Conservation (phyloP, 2,113 vertebrate genomes). For the Rutilus rutilus region DNA sequence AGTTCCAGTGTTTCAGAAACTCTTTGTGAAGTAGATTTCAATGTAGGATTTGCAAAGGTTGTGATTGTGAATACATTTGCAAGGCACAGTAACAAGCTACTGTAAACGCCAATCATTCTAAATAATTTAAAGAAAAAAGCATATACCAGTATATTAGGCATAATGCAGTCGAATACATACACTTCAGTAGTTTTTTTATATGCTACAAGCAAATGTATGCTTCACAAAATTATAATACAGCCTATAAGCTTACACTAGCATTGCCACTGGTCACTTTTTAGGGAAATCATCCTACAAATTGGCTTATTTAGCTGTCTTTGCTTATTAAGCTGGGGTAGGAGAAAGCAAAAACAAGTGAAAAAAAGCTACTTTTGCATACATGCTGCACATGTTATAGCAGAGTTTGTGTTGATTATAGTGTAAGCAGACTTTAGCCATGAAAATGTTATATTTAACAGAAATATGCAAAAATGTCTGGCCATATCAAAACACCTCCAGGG, state of each 20-base stretch:
- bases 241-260: neutral
- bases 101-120: neutral
- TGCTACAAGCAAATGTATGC: neutral
- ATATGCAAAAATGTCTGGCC: too few species aligned
- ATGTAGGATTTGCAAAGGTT: neutral
- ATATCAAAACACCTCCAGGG: too few species aligned
- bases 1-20: neutral
- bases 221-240: neutral
- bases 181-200: neutral
- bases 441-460: too few species aligned
- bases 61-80: neutral
- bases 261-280: neutral
- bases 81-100: neutral
- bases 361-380: neutral
- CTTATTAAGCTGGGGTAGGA: neutral
- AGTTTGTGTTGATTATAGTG: too few species aligned
- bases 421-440: too few species aligned
- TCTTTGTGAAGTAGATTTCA: neutral
- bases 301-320: neutral
- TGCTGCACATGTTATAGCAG: too few species aligned
- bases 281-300: neutral
- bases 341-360: neutral
- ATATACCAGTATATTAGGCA: neutral
- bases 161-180: neutral
- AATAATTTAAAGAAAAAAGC: neutral